A percentile compares a stretch with the other conserved stretches of the same genome.
Conservation (phyloP, 2,888 invertebrate species). For the Drosophila demipolita region DNA sequence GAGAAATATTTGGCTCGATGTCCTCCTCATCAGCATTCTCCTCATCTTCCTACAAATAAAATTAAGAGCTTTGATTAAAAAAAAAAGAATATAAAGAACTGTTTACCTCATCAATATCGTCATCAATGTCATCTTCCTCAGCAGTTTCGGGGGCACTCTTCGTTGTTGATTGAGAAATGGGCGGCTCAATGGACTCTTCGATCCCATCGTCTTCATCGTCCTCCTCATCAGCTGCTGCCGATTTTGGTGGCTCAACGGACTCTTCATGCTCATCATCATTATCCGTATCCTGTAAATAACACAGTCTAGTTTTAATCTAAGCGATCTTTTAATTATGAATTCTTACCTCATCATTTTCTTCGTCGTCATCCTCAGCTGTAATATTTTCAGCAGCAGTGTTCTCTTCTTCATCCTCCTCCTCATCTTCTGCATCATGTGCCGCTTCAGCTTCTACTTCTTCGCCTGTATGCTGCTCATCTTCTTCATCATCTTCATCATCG, state of each 20-base stretch:
- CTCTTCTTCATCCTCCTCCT: conserved; percentile 63
- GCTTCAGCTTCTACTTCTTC: conserved; percentile 54
- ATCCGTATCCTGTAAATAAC: conserved; percentile 5
- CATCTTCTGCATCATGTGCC: conserved; percentile 22
- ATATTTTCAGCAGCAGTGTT: conserved; percentile 68
- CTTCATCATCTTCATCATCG: conserved; percentile 65
- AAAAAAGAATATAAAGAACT: neutral
- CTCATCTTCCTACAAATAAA: conserved; percentile 64
- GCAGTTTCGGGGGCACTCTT: conserved; percentile 26
- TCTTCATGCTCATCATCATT: conserved; percentile 50
- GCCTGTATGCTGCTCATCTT: conserved; percentile 63
- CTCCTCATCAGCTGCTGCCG: conserved; percentile 34
- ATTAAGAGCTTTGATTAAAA: neutral
- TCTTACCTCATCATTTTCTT: conserved; percentile 35
- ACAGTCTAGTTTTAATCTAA: neutral
- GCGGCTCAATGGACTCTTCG: conserved; percentile 23
- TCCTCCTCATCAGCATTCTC: conserved; percentile 60
- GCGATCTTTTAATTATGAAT: neutral
- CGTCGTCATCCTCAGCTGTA: conserved; percentile 84
- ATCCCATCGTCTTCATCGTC: conserved; percentile 18
- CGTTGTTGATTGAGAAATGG: conserved; percentile 12
- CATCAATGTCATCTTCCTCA: conserved; percentile 52
- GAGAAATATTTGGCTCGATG: conserved; percentile 55
- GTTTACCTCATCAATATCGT: conserved; percentile 47
- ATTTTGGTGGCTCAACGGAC: conserved; percentile 46